These are phyloP conservation scores for Cariama cristata DNA, from an alignment of 2,113 vertebrate genomes.

Conservation along the genomic window DNA sequence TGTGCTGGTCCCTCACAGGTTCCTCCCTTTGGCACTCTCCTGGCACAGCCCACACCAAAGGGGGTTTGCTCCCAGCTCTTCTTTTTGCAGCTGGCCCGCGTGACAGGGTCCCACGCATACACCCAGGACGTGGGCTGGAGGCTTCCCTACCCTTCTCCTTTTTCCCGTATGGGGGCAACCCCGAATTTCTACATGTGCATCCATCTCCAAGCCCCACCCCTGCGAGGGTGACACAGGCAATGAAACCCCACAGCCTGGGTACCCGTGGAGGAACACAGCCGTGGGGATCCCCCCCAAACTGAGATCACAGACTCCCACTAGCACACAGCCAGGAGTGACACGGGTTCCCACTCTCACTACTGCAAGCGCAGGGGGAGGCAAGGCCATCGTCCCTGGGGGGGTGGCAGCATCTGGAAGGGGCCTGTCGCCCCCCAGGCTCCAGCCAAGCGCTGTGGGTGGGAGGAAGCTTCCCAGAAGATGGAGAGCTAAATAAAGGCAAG, in stretches of 20 bases:
- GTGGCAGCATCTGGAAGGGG: background rate
- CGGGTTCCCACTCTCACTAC: background rate
- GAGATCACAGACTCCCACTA: background rate
- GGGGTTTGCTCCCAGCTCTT: background rate
- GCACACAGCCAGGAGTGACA: fast-evolving
- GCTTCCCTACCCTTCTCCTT: background rate
- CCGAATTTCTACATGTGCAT: fast-evolving
- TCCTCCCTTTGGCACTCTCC: background rate
- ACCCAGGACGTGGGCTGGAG: fast-evolving
- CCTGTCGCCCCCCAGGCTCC: background rate
- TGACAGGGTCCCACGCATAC: fast-evolving
- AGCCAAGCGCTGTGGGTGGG: background rate
- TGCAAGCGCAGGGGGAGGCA: fast-evolving
- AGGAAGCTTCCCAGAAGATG: conserved; percentile 41
- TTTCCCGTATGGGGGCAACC: too few relatives aligned
- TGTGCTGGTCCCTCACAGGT: fast-evolving
- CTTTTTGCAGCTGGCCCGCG: background rate
- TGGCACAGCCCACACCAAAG: fast-evolving
- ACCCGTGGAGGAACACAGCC: fast-evolving
- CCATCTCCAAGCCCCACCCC: background rate
- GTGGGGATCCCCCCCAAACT: fast-evolving
- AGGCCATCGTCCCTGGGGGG: fast-evolving
- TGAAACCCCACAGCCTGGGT: fast-evolving
- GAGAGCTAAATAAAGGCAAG: conserved; percentile 58
- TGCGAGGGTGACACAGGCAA: background rate